Conservation (phyloP, 2,797 vertebrate species). For the Xyrichtys novacula region DNA sequence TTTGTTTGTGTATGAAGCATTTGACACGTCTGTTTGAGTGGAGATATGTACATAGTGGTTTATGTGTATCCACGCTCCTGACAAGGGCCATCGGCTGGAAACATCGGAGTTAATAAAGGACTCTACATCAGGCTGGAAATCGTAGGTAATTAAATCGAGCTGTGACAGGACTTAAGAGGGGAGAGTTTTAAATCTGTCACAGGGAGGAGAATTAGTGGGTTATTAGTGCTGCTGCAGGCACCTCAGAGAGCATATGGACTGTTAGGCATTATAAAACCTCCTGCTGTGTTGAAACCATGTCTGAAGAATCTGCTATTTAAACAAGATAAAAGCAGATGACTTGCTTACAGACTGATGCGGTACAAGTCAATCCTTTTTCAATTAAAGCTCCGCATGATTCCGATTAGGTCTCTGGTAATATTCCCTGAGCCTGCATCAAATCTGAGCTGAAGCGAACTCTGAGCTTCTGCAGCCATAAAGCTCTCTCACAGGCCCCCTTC, state of each 20-base stretch:
- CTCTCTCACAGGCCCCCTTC: conserved; percentile 62
- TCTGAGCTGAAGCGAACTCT: conserved; percentile 51
- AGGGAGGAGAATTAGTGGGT: conserved; percentile 54
- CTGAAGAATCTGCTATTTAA: conserved; percentile 60
- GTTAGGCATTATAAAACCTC: conserved; percentile 43
- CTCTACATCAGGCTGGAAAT: conserved; percentile 51
- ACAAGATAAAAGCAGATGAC: conserved; percentile 64
- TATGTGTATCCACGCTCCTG: conserved; percentile 27
- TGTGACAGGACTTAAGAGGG: conserved; percentile 64
- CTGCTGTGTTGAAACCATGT: conserved; percentile 37
- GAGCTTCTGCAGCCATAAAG: conserved; percentile 56
- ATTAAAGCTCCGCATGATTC: conserved; percentile 62
- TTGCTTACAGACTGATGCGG: conserved; percentile 53
- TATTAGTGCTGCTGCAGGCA: conserved; percentile 61
- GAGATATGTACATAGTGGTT: conserved; percentile 20
- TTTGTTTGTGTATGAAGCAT: conserved; percentile 49
- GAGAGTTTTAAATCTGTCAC: conserved; percentile 59
- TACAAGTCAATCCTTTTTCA: conserved; percentile 64
- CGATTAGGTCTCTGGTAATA: conserved; percentile 60
- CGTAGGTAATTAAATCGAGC: conserved; percentile 68
- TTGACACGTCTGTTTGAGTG: conserved; percentile 45
- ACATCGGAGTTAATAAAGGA: conserved; percentile 60
- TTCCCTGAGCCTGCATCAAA: conserved; percentile 51
- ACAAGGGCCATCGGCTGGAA: conserved; percentile 49
- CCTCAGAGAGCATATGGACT: conserved; percentile 48